Conservation (phyloP, 2,797 vertebrate genomes). For the Pelobates cultripes region DNA sequence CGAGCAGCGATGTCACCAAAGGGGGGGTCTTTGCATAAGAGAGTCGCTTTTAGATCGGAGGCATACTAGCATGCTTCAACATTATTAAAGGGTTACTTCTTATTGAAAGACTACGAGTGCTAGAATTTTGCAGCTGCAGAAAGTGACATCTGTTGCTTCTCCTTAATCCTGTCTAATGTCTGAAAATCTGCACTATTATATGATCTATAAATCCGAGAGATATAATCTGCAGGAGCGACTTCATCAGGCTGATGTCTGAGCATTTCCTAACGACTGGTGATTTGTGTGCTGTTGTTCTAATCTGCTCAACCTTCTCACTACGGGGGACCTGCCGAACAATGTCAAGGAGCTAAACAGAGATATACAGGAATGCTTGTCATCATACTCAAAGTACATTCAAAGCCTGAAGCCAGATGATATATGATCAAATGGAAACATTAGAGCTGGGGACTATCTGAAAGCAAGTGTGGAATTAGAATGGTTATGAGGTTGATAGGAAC, state of each 20-base stretch:
- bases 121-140: slow-evolving; percentile 30
- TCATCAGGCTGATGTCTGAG: slow-evolving; percentile 30
- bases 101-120: slow-evolving; percentile 9
- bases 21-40: too few species aligned
- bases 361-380: too few species aligned
- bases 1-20: too few species aligned
- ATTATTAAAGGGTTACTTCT: slow-evolving; percentile 6
- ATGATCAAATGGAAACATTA: too few species aligned
- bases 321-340: neutral
- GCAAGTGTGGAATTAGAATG: too few species aligned
- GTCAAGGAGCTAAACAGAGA: too few species aligned
- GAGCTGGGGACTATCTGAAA: too few species aligned
- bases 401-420: too few species aligned
- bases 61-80: neutral
- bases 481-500: too few species aligned
- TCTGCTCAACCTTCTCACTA: slow-evolving; percentile 11
- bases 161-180: slow-evolving; percentile 44
- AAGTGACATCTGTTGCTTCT: slow-evolving; percentile 49
- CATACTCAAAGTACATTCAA: too few species aligned
- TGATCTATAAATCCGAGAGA: slow-evolving; percentile 44
- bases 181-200: slow-evolving; percentile 49
- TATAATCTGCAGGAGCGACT: slow-evolving; percentile 46
- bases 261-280: neutral
- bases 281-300: slow-evolving; percentile 7
- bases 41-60: too few species aligned